Evolutionary conservation across 2,113 vertebrate species (phyloP).

Genomic region (Motacilla tschutschensis): DNA sequence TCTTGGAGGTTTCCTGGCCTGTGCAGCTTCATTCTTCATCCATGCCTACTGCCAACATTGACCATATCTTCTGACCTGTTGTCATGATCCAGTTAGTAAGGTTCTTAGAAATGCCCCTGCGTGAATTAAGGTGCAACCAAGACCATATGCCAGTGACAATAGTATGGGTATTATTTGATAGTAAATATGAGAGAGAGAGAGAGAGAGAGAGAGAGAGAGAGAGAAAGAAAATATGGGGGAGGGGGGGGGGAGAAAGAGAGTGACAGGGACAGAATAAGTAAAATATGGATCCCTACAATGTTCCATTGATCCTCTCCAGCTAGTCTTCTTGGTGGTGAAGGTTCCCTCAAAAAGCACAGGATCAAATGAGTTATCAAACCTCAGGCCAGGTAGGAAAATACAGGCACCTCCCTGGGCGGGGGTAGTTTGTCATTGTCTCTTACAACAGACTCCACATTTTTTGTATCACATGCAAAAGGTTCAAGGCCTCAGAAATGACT

Average conservation of each 20-base stretch:
- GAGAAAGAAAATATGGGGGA: neutral
- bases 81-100: neutral
- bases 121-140: neutral
- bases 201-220: too few relatives aligned
- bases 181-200: neutral
- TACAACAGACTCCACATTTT: neutral
- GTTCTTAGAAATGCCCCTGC: too few relatives aligned
- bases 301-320: neutral
- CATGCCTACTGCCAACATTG: accelerated
- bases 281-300: neutral
- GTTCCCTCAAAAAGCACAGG: neutral
- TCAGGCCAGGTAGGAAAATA: neutral
- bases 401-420: neutral
- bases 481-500: neutral
- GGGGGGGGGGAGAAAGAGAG: too few relatives aligned
- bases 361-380: neutral
- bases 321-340: neutral
- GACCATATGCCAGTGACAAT: neutral
- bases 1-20: neutral
- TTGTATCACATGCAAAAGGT: neutral
- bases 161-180: neutral
- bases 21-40: neutral
- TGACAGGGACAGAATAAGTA: neutral
- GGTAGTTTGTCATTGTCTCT: neutral
- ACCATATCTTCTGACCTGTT: neutral